These are phyloP conservation scores for Dicerorhinus sumatrensis DNA, from an alignment of 2,113 vertebrate genomes.

Conservation along the genomic window DNA sequence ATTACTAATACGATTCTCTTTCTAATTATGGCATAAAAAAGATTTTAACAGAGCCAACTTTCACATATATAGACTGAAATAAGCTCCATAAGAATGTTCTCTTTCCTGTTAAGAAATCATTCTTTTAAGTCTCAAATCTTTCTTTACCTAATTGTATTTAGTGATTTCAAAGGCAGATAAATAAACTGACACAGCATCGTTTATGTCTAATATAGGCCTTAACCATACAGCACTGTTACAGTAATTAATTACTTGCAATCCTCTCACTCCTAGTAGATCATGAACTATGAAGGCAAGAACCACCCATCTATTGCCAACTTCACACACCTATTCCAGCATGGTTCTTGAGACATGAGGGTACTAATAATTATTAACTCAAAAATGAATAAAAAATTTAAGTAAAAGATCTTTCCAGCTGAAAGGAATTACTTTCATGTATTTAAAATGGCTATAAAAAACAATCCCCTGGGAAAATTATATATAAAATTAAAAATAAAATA, in stretches of 20 bases:
- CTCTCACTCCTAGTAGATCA: background rate
- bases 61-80: background rate
- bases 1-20: background rate
- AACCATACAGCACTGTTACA: background rate
- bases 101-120: constrained; percentile 38
- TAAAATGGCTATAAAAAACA: constrained; percentile 37
- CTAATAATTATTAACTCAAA: constrained; percentile 30
- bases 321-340: background rate
- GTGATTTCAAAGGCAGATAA: constrained; percentile 48
- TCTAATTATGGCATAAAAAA: background rate
- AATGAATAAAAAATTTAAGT: background rate
- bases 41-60: background rate
- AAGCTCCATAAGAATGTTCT: background rate
- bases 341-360: background rate
- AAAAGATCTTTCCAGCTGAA: background rate
- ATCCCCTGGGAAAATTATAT: background rate
- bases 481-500: constrained; percentile 23
- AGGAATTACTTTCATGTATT: background rate
- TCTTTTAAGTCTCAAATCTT: background rate
- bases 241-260: background rate
- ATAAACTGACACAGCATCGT: background rate
- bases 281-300: background rate
- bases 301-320: background rate
- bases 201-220: background rate
- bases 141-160: constrained; percentile 16